Base-by-base conservation (phyloP, 2,888 invertebrate genomes). In the Alloplasta piceator region DNA sequence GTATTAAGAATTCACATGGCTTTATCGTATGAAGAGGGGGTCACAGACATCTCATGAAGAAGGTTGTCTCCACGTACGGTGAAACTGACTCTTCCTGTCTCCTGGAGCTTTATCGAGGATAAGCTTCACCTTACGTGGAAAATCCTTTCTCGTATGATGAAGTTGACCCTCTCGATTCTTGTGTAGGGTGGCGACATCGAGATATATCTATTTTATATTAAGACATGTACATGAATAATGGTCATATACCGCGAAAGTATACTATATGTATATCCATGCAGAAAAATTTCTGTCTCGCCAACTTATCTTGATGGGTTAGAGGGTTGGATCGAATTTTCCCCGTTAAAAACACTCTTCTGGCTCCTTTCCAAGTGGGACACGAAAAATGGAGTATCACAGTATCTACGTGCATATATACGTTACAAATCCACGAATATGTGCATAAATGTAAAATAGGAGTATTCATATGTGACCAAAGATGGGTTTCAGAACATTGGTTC, bases 311-410 rank as follows among this genome's bases (percentile, higher is more conserved):
- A 68, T 63, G 52, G 52, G 6, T 26, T 26, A 26, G 26, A 26
- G 26, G 26, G 26, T 26, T 26, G 26, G 43, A 52, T 73, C 39
- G 68, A 56, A 55, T 58, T 56, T 52, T 68, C 46, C 52, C 55
- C 26, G 73, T 36, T 70, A 41, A 74, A 79, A 79, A 68, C 48
- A 55, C 74, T 74, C 56, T 48, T 64, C 58, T 79, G 78, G 78
- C 63, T 9, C 7, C 9, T 5, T 12, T 16, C 78, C 78, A 79
- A 79, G 74, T 79, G 68, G 74, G 50, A 64, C 78, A 67, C 50
- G 50, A 64, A 79, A 79, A 79, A 79, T 74, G 16, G 68, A 36
- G 7, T 58, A 64, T 50, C 10, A 48, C 6, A n/a, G 6, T 26
- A 39, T 50, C 38, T 48, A 67, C 26, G 39, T 58, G 43, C 56